Conservation (phyloP, 2,888 invertebrate species). For the Apocheima hispidaria region DNA sequence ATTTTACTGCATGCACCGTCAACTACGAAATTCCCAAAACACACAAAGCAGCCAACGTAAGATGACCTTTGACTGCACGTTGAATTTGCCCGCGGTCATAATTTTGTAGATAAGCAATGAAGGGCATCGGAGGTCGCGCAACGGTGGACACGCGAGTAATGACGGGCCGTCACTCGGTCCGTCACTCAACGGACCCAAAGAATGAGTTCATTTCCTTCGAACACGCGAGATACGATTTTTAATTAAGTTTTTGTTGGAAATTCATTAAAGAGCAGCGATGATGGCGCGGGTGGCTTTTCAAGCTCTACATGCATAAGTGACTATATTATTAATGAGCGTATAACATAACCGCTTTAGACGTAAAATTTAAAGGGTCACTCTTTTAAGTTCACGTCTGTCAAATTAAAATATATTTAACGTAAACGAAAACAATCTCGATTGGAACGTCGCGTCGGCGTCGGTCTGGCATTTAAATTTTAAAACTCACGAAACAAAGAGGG, state of each 20-base stretch:
- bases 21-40: conserved; percentile 76
- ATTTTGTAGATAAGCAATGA: conserved; percentile 57
- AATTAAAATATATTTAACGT: conserved; percentile 63
- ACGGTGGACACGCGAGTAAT: conserved; percentile 71
- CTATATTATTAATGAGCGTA: conserved; percentile 78
- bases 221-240: conserved; percentile 84
- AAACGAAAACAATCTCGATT: conserved; percentile 40
- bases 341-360: conserved; percentile 47
- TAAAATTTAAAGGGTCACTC: conserved; percentile 64
- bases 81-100: conserved; percentile 59
- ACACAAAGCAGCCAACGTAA: conserved; percentile 64
- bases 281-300: conserved; percentile 66
- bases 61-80: conserved; percentile 65
- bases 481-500: conserved; percentile 54
- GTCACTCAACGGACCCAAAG: conserved; percentile 81
- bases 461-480: conserved; percentile 58
- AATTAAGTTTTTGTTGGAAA: conserved; percentile 86
- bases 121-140: conserved; percentile 61
- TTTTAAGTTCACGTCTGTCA: conserved; percentile 56
- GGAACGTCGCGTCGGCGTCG: conserved; percentile 31
- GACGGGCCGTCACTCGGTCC: conserved; percentile 78
- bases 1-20: conserved; percentile 72
- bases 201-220: conserved; percentile 86
- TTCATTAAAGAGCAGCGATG: conserved; percentile 79
- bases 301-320: conserved; percentile 75